Percentiles rank a stretch among this genome's conserved stretches.
phyloP scores from a whole-genome alignment of 1,140 invertebrate genomes.

The Trichomalopsis sarcophagae region DNA sequence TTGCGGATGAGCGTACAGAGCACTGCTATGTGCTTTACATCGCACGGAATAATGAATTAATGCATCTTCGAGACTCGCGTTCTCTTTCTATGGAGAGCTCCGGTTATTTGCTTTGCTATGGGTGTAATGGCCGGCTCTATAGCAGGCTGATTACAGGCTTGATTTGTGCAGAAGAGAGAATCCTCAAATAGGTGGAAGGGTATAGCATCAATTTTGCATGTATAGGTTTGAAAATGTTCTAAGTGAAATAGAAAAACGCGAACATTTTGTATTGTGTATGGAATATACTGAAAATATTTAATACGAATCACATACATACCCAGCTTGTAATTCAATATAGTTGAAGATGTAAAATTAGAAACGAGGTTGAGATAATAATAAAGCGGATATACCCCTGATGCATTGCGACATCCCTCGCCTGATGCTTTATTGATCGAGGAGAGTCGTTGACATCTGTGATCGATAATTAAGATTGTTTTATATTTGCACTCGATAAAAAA shows the following conservation, averaged over 20 bases:
- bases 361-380: neutral
- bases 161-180: neutral
- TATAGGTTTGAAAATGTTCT: too few relatives aligned
- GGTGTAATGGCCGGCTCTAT: neutral
- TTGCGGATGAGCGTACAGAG: neutral
- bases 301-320: too few relatives aligned
- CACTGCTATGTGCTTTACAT: conserved; percentile 18
- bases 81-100: neutral
- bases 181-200: neutral
- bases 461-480: too few relatives aligned
- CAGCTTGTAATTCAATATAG: too few relatives aligned
- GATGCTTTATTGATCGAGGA: neutral
- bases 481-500: too few relatives aligned
- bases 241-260: too few relatives aligned
- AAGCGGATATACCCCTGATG: neutral
- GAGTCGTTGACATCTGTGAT: too few relatives aligned
- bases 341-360: neutral
- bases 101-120: neutral
- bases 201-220: neutral
- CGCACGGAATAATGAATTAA: conserved; percentile 39
- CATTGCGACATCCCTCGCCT: neutral
- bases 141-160: neutral
- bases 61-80: neutral
- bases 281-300: too few relatives aligned
- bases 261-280: too few relatives aligned